These are phyloP conservation scores for Trichomycterus rosablanca DNA, from an alignment of 2,113 vertebrate species.

Conservation along the genomic window DNA sequence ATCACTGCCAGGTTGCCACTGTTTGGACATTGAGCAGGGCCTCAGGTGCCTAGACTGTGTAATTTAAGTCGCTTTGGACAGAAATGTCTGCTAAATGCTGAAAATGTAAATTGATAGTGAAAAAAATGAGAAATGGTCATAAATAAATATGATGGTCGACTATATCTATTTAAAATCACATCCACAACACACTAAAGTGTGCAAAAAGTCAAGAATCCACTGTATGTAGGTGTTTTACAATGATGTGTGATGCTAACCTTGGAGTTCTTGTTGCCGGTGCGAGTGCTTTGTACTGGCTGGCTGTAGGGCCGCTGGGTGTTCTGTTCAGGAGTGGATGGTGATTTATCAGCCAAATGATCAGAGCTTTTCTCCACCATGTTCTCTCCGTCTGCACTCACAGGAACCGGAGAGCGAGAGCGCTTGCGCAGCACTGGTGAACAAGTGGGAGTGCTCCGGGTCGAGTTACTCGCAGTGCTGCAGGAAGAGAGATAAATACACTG, in stretches of 20 bases:
- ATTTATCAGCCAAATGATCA: slow-evolving; percentile 82
- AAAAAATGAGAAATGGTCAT: no score
- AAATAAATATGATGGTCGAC: no score
- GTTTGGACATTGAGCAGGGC: no score
- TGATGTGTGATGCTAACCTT: slow-evolving; percentile 66
- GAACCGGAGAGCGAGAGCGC: slow-evolving; percentile 79
- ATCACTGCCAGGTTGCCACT: no score
- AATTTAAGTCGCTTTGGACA: no score
- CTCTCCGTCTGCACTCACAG: slow-evolving; percentile 76
- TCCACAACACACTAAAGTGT: no score
- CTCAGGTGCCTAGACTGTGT: no score
- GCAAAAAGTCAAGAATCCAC: no score
- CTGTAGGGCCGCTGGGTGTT: slow-evolving; percentile 74
- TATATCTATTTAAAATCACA: no score
- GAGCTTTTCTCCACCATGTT: slow-evolving; percentile 90
- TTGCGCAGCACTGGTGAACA: slow-evolving; percentile 88
- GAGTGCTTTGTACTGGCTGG: slow-evolving; percentile 72
- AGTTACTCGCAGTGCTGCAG: slow-evolving; percentile 86
- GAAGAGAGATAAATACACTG: neutral
- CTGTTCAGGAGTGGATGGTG: slow-evolving; percentile 82
- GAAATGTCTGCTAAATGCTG: no score
- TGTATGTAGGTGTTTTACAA: no score
- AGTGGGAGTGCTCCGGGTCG: slow-evolving; percentile 85
- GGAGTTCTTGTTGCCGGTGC: slow-evolving; percentile 81
- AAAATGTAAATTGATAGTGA: no score